A percentile compares a stretch with the other conserved stretches of the same genome.
Conservation (phyloP, 2,888 invertebrate genomes). For the Hetaerina titia region DNA sequence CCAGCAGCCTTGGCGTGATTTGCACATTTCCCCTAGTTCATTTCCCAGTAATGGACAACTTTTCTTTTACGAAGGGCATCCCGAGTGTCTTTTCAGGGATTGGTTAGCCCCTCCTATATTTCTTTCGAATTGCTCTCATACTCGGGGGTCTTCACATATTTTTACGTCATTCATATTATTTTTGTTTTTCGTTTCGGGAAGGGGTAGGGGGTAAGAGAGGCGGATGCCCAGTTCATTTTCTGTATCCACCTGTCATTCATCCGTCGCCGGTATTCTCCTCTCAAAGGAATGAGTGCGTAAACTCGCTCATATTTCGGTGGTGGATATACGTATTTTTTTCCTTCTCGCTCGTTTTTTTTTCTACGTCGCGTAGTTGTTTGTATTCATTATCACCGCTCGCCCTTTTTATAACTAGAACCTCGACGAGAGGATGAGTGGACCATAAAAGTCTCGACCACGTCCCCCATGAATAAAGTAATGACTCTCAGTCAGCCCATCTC, state of each 20-base stretch:
- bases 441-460: neutral
- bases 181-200: neutral
- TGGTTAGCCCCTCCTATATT: neutral
- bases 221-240: neutral
- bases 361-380: neutral
- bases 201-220: too few species aligned
- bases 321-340: neutral
- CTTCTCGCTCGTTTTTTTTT: neutral
- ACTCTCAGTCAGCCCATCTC: neutral
- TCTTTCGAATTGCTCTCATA: neutral
- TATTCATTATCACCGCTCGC: neutral
- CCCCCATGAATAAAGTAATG: slow-evolving; percentile 5
- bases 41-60: neutral
- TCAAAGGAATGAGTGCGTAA: neutral
- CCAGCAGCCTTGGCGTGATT: too few species aligned
- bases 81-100: neutral
- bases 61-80: neutral
- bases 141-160: neutral
- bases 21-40: too few species aligned
- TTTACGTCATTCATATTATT: neutral
- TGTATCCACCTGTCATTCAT: neutral
- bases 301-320: neutral
- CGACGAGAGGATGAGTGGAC: neutral
- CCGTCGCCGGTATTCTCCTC: neutral
- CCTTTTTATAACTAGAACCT: neutral